These are phyloP conservation scores for Pseudoatta argentina DNA, from an alignment of 1,140 invertebrate genomes.

Conservation along the genomic window DNA sequence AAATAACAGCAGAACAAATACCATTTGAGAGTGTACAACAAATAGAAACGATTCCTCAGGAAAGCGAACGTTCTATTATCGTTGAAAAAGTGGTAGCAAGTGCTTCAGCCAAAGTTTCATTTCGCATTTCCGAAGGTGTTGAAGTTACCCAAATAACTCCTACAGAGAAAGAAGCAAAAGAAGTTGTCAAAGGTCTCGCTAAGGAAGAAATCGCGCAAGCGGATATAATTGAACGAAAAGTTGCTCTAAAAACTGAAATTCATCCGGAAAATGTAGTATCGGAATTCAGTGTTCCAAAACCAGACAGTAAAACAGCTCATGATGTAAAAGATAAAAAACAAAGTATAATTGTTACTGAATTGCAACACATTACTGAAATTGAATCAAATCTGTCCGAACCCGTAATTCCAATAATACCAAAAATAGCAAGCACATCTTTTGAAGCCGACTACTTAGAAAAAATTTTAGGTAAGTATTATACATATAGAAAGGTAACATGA, in stretches of 20 bases:
- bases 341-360: conserved; percentile 87
- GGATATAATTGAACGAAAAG: conserved; percentile 81
- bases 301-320: conserved; percentile 79
- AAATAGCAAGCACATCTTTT: conserved; percentile 77
- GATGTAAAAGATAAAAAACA: conserved; percentile 83
- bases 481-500: conserved; percentile 61
- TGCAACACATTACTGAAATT: conserved; percentile 84
- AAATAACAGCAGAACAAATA: conserved; percentile 76
- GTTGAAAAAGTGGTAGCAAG: conserved; percentile 63
- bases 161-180: conserved; percentile 79
- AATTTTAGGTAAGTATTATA: conserved; percentile 86
- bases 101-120: conserved; percentile 77
- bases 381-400: conserved; percentile 84
- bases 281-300: conserved; percentile 80
- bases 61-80: conserved; percentile 76
- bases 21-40: conserved; percentile 79
- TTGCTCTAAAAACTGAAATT: conserved; percentile 83
- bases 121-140: conserved; percentile 76
- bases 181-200: conserved; percentile 79
- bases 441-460: conserved; percentile 84
- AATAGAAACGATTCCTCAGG: conserved; percentile 76
- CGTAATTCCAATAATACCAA: conserved; percentile 78
- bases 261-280: conserved; percentile 77
- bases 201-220: conserved; percentile 82
- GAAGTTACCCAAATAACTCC: conserved; percentile 80